Conservation (phyloP, 2,888 invertebrate species). For the Encarsia formosa region DNA sequence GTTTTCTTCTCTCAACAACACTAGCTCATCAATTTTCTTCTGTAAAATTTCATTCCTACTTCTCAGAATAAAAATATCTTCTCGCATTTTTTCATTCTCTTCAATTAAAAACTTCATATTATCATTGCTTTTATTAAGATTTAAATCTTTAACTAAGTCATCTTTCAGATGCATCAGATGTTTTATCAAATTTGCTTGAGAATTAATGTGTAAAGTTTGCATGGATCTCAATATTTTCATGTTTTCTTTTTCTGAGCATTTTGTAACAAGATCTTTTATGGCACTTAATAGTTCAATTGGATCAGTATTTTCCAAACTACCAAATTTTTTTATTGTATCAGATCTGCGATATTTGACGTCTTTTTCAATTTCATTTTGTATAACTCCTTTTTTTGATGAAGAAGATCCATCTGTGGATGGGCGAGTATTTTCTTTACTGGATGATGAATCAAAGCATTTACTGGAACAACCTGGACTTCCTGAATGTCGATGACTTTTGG, state of each 20-base stretch:
- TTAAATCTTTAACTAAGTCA: slow-evolving; percentile 37
- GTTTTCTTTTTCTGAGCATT: slow-evolving; percentile 40
- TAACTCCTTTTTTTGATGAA: slow-evolving; percentile 30
- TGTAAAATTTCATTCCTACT: slow-evolving; percentile 37
- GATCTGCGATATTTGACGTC: slow-evolving; percentile 24
- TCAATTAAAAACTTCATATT: slow-evolving; percentile 33
- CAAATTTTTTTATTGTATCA: slow-evolving; percentile 30
- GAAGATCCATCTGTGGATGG: slow-evolving; percentile 34
- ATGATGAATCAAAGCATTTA: slow-evolving; percentile 32
- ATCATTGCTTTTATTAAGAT: slow-evolving; percentile 32
- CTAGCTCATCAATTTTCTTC: slow-evolving; percentile 36
- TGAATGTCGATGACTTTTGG: slow-evolving; percentile 22
- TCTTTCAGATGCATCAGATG: slow-evolving; percentile 39
- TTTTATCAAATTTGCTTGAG: slow-evolving; percentile 42
- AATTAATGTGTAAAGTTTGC: slow-evolving; percentile 41
- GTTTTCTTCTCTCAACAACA: slow-evolving; percentile 41
- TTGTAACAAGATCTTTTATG: slow-evolving; percentile 43
- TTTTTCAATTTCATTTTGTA: slow-evolving; percentile 25
- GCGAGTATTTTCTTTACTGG: slow-evolving; percentile 42
- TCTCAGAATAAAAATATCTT: slow-evolving; percentile 36
- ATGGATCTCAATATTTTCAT: slow-evolving; percentile 39
- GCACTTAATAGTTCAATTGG: slow-evolving; percentile 37
- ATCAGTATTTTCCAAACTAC: slow-evolving; percentile 36
- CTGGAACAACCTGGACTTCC: slow-evolving; percentile 31
- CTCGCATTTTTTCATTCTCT: slow-evolving; percentile 40